Evolutionary conservation across 2,113 vertebrate genomes (phyloP).

Genomic region (Phainopepla nitens): DNA sequence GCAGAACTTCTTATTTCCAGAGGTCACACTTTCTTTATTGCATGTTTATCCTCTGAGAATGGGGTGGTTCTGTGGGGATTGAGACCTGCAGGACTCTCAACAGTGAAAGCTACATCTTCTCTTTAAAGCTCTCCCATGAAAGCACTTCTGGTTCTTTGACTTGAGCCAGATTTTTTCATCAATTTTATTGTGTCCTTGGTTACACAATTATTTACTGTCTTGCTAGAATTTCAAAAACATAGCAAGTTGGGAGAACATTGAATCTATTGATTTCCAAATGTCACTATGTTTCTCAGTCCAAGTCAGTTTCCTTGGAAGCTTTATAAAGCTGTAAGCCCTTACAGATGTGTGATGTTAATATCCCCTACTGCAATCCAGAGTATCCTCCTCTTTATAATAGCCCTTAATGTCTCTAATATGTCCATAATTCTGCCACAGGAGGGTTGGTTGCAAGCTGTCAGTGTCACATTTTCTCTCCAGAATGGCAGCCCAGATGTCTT

Average conservation of each 20-base stretch:
- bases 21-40: conserved; percentile 55
- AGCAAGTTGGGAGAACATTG: not conserved
- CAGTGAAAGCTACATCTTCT: not conserved
- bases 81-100: not conserved
- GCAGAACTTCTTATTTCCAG: conserved; percentile 62
- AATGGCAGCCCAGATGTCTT: not conserved
- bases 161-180: not conserved
- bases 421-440: not conserved
- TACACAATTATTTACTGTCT: not conserved
- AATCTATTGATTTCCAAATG: not conserved
- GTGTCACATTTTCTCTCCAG: not conserved
- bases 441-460: not conserved
- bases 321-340: not conserved
- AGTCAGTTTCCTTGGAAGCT: not conserved
- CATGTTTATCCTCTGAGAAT: conserved; percentile 21
- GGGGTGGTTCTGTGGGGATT: conserved; percentile 11
- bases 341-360: not conserved
- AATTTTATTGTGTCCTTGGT: not conserved
- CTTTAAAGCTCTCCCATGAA: not conserved
- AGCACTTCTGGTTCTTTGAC: not conserved
- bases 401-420: not conserved
- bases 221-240: not conserved
- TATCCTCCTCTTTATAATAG: not conserved
- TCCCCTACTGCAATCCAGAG: not conserved
- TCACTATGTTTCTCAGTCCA: not conserved